These are phyloP conservation scores for Melanotaenia duboulayi DNA, from an alignment of 2,113 vertebrate species.

Conservation along the genomic window DNA sequence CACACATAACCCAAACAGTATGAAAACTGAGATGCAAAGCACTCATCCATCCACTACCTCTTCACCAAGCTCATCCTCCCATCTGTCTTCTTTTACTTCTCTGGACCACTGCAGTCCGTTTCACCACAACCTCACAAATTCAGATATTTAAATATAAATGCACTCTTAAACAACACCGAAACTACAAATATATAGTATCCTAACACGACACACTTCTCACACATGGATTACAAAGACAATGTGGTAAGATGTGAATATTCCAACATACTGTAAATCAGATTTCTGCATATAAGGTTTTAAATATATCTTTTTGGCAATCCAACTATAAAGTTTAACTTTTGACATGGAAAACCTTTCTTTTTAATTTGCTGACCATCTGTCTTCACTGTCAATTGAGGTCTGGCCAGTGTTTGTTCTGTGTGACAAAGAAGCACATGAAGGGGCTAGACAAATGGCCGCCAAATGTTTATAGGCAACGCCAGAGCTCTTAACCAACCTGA, in stretches of 20 bases:
- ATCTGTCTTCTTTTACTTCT: constrained; percentile 10
- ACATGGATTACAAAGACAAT: neutral
- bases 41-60: constrained; percentile 49
- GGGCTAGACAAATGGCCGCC: constrained; percentile 25
- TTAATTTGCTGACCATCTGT: constrained; percentile 19
- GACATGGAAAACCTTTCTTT: neutral
- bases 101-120: constrained; percentile 21
- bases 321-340: constrained; percentile 15
- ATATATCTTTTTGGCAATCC: no score
- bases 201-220: neutral
- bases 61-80: constrained; percentile 5
- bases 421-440: constrained; percentile 55
- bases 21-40: constrained; percentile 73
- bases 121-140: constrained; percentile 52
- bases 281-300: constrained; percentile 2
- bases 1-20: constrained; percentile 58
- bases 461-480: constrained; percentile 25
- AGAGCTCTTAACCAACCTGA: constrained; percentile 36
- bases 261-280: neutral
- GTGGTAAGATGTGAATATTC: neutral
- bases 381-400: constrained; percentile 56
- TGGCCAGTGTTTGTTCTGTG: constrained; percentile 49
- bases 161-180: constrained; percentile 13
- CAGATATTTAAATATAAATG: constrained; percentile 46
- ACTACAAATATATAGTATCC: neutral